Evolutionary conservation across 1,140 invertebrate genomes (phyloP).

Genomic region (Neodiprion virginianus): DNA sequence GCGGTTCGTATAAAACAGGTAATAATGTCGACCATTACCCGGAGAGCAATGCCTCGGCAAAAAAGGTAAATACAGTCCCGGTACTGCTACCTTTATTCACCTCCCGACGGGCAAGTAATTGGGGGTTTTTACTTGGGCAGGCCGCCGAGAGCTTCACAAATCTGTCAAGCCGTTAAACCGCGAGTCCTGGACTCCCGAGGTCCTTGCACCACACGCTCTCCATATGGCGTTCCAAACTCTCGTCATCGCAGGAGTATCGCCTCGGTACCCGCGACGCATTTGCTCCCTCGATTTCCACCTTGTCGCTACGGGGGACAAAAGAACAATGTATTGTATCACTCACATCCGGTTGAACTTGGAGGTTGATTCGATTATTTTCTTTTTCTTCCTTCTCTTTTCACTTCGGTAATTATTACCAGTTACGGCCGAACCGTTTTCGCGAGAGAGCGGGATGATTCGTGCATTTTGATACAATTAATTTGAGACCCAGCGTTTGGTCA

Average conservation of each 20-base stretch:
- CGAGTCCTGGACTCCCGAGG: not conserved
- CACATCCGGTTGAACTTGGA: too few relatives aligned
- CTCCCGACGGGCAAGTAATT: constrained; percentile 27
- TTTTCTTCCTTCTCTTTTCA: too few relatives aligned
- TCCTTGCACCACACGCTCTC: not conserved
- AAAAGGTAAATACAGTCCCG: constrained; percentile 25
- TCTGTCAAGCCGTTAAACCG: constrained; percentile 35
- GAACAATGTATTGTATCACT: too few relatives aligned
- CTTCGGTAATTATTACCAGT: too few relatives aligned
- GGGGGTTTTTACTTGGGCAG: constrained; percentile 34
- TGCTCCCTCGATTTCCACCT: not conserved
- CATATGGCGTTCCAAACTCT: not conserved
- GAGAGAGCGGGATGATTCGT: too few relatives aligned
- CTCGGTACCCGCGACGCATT: too few relatives aligned
- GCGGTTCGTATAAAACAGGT: constrained; percentile 31
- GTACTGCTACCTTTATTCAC: not conserved
- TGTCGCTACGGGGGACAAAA: too few relatives aligned
- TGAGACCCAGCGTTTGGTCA: too few relatives aligned
- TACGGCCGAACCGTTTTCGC: too few relatives aligned
- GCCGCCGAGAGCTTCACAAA: constrained; percentile 31
- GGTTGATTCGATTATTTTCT: too few relatives aligned
- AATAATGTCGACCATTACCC: constrained; percentile 33
- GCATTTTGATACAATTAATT: too few relatives aligned
- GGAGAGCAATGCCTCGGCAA: constrained; percentile 24
- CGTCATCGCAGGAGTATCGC: not conserved